phyloP scores from a whole-genome alignment of 2,113 vertebrate genomes.

The Isurus oxyrinchus region DNA sequence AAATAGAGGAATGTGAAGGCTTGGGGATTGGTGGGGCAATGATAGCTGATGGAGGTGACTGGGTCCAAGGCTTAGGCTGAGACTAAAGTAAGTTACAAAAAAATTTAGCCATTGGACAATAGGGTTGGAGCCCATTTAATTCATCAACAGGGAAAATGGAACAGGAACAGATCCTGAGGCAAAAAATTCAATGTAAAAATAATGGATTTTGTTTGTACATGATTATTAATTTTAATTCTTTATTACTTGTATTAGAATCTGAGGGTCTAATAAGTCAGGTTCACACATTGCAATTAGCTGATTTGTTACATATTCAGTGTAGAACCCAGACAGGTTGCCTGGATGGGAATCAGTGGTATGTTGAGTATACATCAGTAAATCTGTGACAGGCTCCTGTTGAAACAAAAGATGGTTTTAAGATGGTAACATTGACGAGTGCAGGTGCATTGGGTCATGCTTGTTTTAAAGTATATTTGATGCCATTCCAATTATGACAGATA shows the following conservation, averaged over 20 bases:
- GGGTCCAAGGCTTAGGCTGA: not conserved
- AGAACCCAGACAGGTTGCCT: not conserved
- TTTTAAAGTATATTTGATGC: not conserved
- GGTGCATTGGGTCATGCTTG: not conserved
- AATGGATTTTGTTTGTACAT: not conserved
- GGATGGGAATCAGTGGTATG: not conserved
- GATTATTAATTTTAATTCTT: not conserved
- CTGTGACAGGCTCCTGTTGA: not conserved
- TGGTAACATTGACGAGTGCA: not conserved
- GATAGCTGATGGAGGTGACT: not conserved
- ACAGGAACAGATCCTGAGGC: not conserved
- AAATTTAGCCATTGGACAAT: not conserved
- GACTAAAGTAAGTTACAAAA: not conserved
- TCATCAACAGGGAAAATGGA: not conserved
- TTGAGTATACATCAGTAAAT: not conserved
- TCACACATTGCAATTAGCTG: not conserved
- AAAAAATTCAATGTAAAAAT: not conserved
- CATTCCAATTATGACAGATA: not conserved
- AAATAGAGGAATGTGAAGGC: not conserved
- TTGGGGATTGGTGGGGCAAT: not conserved
- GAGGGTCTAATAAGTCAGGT: not conserved
- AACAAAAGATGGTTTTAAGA: not conserved
- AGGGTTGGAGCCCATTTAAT: not conserved
- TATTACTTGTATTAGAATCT: not conserved
- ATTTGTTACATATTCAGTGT: not conserved